phyloP scores from a whole-genome alignment of 2,113 vertebrate species.

The Desmodus rotundus region DNA sequence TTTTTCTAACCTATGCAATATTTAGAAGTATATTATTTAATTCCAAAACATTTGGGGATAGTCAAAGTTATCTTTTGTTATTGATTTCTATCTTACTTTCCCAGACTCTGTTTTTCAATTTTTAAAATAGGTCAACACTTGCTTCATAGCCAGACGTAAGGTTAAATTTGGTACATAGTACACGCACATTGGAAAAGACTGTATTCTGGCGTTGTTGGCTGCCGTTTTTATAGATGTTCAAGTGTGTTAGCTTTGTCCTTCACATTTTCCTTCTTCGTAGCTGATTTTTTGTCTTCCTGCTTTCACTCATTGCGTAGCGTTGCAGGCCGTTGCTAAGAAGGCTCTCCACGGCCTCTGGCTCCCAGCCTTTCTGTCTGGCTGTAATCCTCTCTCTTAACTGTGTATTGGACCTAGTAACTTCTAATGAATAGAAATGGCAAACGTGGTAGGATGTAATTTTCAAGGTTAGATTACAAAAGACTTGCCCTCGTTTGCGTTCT shows the following conservation, averaged over 20 bases:
- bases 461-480: neutral
- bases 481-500: neutral
- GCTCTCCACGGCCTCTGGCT: neutral
- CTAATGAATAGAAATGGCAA: neutral
- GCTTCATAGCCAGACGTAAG: neutral
- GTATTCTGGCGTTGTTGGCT: neutral
- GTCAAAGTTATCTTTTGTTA: neutral
- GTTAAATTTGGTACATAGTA: neutral
- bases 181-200: neutral
- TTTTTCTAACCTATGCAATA: neutral
- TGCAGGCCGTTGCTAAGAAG: neutral
- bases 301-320: neutral
- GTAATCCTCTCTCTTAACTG: neutral
- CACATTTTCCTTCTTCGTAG: neutral
- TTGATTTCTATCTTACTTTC: neutral
- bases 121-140: neutral
- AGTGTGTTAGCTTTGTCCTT: neutral
- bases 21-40: neutral
- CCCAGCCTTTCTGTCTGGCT: neutral
- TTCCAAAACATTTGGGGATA: neutral
- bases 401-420: neutral
- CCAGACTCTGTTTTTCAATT: neutral
- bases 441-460: neutral
- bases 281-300: neutral
- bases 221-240: neutral